These are phyloP conservation scores for Arizona elegans DNA, from an alignment of 2,113 vertebrate genomes.

Conservation along the genomic window DNA sequence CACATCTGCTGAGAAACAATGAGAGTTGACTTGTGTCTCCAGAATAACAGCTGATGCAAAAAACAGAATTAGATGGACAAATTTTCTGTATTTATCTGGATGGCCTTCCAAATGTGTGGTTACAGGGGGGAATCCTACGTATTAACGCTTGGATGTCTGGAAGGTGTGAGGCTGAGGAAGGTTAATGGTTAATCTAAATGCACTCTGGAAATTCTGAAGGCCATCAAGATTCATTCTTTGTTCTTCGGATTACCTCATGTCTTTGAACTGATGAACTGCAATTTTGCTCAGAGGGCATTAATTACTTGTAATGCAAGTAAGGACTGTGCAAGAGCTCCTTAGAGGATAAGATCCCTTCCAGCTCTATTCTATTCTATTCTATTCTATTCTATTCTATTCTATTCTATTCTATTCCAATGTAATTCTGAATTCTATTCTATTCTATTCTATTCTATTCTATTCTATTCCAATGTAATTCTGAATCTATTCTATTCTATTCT, in stretches of 20 bases:
- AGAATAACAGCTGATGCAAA: not conserved
- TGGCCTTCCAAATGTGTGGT: not conserved
- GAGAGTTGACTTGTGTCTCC: not conserved
- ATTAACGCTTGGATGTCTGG: not conserved
- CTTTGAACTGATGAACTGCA: not conserved
- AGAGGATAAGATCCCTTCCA: too few relatives aligned
- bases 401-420: too few relatives aligned
- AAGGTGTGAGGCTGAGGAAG: not conserved
- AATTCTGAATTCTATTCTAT: too few relatives aligned
- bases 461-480: too few relatives aligned
- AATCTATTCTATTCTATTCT: too few relatives aligned
- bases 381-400: too few relatives aligned
- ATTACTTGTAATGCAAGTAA: not conserved
- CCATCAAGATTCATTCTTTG: not conserved
- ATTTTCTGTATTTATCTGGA: not conserved
- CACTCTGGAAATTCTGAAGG: too few relatives aligned
- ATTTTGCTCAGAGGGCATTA: not conserved
- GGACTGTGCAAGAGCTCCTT: not conserved
- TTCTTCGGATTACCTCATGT: not conserved
- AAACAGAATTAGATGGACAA: not conserved
- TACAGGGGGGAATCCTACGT: not conserved
- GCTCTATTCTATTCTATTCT: too few relatives aligned
- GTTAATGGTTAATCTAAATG: too few relatives aligned
- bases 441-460: too few relatives aligned
- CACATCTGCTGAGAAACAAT: not conserved